Evolutionary conservation across 2,888 invertebrate species (phyloP).

Genomic region (Brassicogethes aeneus): DNA sequence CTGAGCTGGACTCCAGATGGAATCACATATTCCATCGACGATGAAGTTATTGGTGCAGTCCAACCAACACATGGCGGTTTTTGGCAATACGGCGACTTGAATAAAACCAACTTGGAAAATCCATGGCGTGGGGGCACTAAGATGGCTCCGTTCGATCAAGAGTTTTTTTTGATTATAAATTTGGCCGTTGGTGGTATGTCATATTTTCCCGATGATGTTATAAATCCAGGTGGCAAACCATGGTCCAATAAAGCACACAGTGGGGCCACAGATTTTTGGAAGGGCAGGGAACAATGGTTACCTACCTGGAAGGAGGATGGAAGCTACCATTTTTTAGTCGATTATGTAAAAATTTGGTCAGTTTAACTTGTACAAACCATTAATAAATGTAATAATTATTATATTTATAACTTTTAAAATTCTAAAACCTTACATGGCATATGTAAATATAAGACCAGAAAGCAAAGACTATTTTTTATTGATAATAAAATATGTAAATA

Average conservation of each 20-base stretch:
- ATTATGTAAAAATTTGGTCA: conserved; percentile 57
- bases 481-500: too few species aligned
- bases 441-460: too few species aligned
- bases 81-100: conserved; percentile 55
- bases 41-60: conserved; percentile 44
- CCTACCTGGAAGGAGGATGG: conserved; percentile 47
- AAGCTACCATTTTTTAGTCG: conserved; percentile 54
- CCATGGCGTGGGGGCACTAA: conserved; percentile 45
- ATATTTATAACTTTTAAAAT: too few species aligned
- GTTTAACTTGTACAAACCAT: too few species aligned
- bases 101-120: conserved; percentile 41
- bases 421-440: too few species aligned
- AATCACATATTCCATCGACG: conserved; percentile 46
- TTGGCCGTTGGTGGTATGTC: conserved; percentile 58
- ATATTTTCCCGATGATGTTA: conserved; percentile 54
- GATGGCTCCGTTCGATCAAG: conserved; percentile 60
- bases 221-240: conserved; percentile 48
- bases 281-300: conserved; percentile 45
- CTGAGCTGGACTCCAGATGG: conserved; percentile 55
- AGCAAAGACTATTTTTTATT: too few species aligned
- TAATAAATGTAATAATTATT: too few species aligned
- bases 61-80: conserved; percentile 51
- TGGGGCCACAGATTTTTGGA: conserved; percentile 56
- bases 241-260: conserved; percentile 43
- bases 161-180: conserved; percentile 56